phyloP scores from a whole-genome alignment of 2,888 invertebrate genomes.

The Aspidiotus destructor region DNA sequence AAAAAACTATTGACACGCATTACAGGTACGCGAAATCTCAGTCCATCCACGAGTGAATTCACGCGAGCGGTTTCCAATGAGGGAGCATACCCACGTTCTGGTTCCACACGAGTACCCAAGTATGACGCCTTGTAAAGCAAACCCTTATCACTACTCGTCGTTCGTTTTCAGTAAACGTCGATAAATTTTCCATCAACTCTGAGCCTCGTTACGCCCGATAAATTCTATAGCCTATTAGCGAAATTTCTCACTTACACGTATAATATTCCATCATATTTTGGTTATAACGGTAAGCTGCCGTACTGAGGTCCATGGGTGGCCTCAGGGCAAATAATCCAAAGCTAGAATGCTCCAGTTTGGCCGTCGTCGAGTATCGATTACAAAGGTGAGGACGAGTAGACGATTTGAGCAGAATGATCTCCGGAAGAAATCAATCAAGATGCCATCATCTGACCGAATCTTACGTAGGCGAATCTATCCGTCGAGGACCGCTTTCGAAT shows the following conservation, averaged over 20 bases:
- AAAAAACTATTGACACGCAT: too few relatives aligned
- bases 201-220: too few relatives aligned
- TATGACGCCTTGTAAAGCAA: too few relatives aligned
- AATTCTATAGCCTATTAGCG: too few relatives aligned
- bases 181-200: too few relatives aligned
- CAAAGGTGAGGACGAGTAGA: background rate
- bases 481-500: conserved; percentile 13
- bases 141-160: too few relatives aligned
- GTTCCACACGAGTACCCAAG: too few relatives aligned
- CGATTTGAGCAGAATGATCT: background rate
- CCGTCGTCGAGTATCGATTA: background rate
- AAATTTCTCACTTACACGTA: conserved; percentile 64
- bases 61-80: too few relatives aligned
- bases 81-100: too few relatives aligned
- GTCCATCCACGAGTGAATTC: too few relatives aligned
- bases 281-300: conserved; percentile 90
- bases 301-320: conserved; percentile 75
- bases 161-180: too few relatives aligned
- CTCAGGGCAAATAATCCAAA: conserved; percentile 41
- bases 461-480: conserved; percentile 19
- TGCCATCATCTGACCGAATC: background rate
- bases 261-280: conserved; percentile 99
- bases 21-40: too few relatives aligned
- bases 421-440: background rate
- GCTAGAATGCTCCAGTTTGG: conserved; percentile 40